Evolutionary conservation across 2,888 invertebrate genomes (phyloP).

Genomic region (Erynnis tages): DNA sequence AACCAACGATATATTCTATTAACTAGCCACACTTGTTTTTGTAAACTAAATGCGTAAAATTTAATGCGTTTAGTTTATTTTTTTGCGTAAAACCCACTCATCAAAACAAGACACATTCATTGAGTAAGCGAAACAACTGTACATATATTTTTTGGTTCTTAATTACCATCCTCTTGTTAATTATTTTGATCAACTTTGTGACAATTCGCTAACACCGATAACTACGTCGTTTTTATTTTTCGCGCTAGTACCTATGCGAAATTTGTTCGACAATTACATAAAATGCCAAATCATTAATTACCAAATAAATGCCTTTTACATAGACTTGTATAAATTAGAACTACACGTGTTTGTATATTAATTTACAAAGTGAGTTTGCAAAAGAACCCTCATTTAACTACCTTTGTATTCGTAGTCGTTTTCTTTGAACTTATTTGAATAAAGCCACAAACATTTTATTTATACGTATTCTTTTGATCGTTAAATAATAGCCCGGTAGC

Average conservation of each 20-base stretch:
- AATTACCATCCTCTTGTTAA: too few species aligned
- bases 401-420: constrained; percentile 12
- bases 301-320: not conserved
- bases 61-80: too few species aligned
- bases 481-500: constrained; percentile 23
- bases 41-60: not conserved
- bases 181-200: too few species aligned
- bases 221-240: too few species aligned
- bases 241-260: too few species aligned
- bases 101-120: too few species aligned
- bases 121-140: too few species aligned
- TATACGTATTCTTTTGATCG: constrained; percentile 24
- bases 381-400: constrained; percentile 22
- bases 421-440: constrained; percentile 27
- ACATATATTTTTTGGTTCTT: too few species aligned
- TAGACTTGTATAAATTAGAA: not conserved
- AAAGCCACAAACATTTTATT: constrained; percentile 27
- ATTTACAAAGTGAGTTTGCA: constrained; percentile 24
- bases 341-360: constrained; percentile 16
- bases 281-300: too few species aligned
- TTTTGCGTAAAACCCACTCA: too few species aligned
- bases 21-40: constrained; percentile 37
- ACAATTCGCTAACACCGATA: too few species aligned
- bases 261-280: too few species aligned
- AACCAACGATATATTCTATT: constrained; percentile 14